These are phyloP conservation scores for Aphis gossypii DNA, from an alignment of 1,140 invertebrate genomes.

Conservation along the genomic window DNA sequence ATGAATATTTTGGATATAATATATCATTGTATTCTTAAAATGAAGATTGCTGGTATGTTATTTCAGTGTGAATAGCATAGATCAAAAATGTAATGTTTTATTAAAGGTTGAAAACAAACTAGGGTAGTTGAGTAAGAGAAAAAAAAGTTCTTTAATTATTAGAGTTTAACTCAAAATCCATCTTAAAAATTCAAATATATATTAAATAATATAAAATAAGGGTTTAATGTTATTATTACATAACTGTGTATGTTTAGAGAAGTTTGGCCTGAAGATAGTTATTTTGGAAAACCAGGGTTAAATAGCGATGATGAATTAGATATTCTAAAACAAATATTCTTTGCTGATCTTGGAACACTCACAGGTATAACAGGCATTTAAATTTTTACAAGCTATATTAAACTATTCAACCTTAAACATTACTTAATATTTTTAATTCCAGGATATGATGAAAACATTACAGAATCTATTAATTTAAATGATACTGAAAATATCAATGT, in stretches of 20 bases:
- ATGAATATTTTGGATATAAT: background rate
- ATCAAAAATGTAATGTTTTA: too few species aligned
- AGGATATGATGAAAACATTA: slow-evolving; percentile 29
- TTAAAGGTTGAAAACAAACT: too few species aligned
- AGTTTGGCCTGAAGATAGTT: slow-evolving; percentile 85
- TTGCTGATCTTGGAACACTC: slow-evolving; percentile 71
- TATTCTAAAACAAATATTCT: slow-evolving; percentile 79
- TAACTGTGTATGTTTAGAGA: slow-evolving; percentile 68
- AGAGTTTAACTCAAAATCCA: too few species aligned
- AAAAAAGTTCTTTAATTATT: too few species aligned
- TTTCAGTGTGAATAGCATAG: background rate
- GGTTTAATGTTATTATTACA: background rate
- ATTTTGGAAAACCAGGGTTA: slow-evolving; percentile 77
- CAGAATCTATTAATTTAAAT: slow-evolving; percentile 2
- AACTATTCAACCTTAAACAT: background rate
- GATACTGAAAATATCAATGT: slow-evolving; percentile 33
- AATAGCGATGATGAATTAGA: slow-evolving; percentile 79
- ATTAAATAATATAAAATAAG: background rate
- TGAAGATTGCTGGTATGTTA: background rate
- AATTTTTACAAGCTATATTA: background rate
- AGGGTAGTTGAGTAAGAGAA: too few species aligned
- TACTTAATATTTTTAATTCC: background rate
- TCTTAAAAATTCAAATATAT: background rate
- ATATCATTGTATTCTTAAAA: background rate
- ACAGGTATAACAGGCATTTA: slow-evolving; percentile 64